Evolutionary conservation across 1,140 invertebrate species (phyloP), one percentile per base, ranked within the genome.

Genomic region (Aricia agestis): DNA sequence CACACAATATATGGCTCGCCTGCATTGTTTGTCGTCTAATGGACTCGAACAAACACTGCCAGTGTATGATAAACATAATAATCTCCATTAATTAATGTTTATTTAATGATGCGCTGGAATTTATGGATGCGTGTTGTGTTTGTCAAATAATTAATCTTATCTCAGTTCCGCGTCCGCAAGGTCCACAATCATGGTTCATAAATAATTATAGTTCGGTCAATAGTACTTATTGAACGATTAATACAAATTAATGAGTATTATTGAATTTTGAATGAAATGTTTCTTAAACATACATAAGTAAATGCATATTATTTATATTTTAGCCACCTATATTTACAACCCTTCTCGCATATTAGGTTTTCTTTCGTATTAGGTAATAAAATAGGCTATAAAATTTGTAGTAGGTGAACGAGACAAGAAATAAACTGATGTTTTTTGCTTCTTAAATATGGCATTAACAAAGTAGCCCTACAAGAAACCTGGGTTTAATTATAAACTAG

Each of bases 21-120:
- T 59, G 58, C 66, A 71, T 74, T 74, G 73, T 69, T 72, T 63
- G 18, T 41, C 68, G 68, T 32, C 32, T 57, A 71, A 69, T 63
- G 59, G 59, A 7, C 59, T 10, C 59, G 59, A 63, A 63, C 59
- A 19, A 18, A 63, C 18, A 63, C 19, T 18, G 58, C 58, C 17
- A 11, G 59, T 63, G 19, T 63, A 19, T 19, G 17, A 63, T 63
- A 63, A 19, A 63, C 10, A 11, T 63, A 52, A 19, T 63, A 63
- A 19, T 63, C 19, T 19, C 17, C 18, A 25, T 63, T 19, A 63
- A 63, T 63, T 19, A 25, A 19, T 63, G 19, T 63, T 63, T 18
- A 63, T 19, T 18, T 59, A 18, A 1, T 59, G 18, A 63, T 63
- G 19, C 59, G 59, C 19, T 63, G 1, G 11, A 63, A 63, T 63